Conservation (phyloP, 1,140 invertebrate genomes). For the Lordiphosa mommai region DNA sequence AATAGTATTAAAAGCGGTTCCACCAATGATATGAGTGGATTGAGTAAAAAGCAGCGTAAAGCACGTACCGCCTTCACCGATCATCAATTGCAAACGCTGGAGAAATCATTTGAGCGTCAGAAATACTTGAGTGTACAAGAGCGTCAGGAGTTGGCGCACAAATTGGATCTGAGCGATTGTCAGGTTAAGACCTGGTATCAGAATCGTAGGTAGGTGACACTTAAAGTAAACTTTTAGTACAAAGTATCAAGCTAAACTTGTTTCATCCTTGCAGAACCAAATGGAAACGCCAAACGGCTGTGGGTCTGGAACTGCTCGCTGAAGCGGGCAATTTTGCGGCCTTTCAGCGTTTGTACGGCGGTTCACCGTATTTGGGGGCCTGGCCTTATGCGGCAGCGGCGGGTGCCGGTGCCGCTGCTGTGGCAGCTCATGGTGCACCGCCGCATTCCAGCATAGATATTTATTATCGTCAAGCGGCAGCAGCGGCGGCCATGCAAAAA, state of each 20-base stretch:
- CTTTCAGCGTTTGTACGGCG: conserved; percentile 95
- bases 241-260: no score
- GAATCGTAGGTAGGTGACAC: conserved; percentile 92
- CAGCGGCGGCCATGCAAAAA: conserved; percentile 88
- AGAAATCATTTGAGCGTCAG: conserved; percentile 98
- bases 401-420: conserved; percentile 65
- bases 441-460: conserved; percentile 86
- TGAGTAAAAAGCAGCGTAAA: conserved; percentile 97
- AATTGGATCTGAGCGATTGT: conserved; percentile 97
- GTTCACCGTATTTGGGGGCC: conserved; percentile 84
- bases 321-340: conserved; percentile 98
- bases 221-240: neutral
- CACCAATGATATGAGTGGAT: conserved; percentile 77
- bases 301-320: conserved; percentile 96
- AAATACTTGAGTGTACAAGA: conserved; percentile 99
- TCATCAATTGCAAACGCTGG: conserved; percentile 97
- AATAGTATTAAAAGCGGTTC: conserved; percentile 79
- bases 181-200: conserved; percentile 99
- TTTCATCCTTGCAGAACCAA: conserved; percentile 90
- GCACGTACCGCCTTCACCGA: conserved; percentile 99
- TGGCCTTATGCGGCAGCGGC: conserved; percentile 81
- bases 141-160: conserved; percentile 97
- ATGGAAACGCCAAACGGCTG: conserved; percentile 99
- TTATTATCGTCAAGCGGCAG: conserved; percentile 88
- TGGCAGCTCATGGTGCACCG: conserved; percentile 80